A percentile compares a stretch with the other conserved stretches of the same genome.
Conservation (phyloP, 2,888 invertebrate genomes). For the Pristionchus japonicus region DNA sequence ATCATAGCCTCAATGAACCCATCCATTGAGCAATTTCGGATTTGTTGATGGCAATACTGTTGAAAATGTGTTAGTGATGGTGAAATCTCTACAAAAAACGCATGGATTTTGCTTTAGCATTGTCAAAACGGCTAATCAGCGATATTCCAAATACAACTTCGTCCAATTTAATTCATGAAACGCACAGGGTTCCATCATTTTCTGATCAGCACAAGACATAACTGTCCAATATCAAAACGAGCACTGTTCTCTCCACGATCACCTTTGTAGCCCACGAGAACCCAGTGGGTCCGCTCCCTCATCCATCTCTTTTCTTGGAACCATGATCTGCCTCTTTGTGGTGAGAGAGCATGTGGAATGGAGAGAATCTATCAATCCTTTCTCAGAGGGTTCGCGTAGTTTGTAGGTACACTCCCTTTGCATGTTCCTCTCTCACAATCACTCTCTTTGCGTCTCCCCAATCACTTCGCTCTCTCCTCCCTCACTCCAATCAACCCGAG, state of each 20-base stretch:
- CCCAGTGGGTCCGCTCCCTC: not conserved
- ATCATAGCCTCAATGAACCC: not conserved
- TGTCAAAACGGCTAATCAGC: too few species aligned
- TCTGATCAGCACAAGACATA: not conserved
- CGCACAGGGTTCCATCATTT: too few species aligned
- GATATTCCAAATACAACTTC: too few species aligned
- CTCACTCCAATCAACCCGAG: not conserved
- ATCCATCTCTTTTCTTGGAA: not conserved
- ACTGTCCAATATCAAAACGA: not conserved
- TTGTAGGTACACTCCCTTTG: not conserved
- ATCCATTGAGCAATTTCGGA: not conserved
- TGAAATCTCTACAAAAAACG: too few species aligned
- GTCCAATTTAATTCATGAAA: too few species aligned
- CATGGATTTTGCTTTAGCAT: too few species aligned
- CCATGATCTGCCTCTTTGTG: too few species aligned
- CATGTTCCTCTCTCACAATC: not conserved
- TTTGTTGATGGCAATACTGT: too few species aligned
- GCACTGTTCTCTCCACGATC: not conserved
- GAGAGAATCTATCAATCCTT: too few species aligned
- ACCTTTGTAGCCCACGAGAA: not conserved
- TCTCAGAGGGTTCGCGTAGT: conserved; percentile 13
- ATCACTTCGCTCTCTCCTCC: not conserved
- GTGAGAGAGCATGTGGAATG: too few species aligned
- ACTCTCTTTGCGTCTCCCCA: not conserved
- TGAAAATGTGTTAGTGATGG: too few species aligned